A percentile compares a stretch with the other conserved stretches of the same genome.
These are phyloP conservation scores for Nothobranchius kuhntae DNA, from an alignment of 2,113 vertebrate species.

Conservation along the genomic window DNA sequence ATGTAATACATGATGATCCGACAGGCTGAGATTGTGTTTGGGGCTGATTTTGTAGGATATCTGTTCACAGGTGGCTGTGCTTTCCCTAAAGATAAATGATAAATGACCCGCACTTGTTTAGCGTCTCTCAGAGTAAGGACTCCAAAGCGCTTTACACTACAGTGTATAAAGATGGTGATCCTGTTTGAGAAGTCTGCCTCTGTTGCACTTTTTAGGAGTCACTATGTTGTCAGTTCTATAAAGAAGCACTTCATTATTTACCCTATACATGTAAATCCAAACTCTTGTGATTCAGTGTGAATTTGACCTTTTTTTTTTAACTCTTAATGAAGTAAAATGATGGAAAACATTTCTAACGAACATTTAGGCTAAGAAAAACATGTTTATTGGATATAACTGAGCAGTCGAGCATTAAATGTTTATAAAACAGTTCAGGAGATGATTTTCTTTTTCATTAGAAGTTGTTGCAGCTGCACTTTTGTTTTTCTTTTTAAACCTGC, in stretches of 20 bases:
- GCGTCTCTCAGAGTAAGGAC: too few species aligned
- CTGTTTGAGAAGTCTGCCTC: background rate
- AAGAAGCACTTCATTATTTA: slow-evolving; percentile 38
- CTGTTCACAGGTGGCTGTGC: slow-evolving; percentile 4
- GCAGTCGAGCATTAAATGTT: slow-evolving; percentile 54
- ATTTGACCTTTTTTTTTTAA: slow-evolving; percentile 42
- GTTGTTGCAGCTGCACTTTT: slow-evolving; percentile 56
- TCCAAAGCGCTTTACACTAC: too few species aligned
- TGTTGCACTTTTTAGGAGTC: slow-evolving; percentile 44
- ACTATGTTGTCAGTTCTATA: slow-evolving; percentile 28
- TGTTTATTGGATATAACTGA: slow-evolving; percentile 41
- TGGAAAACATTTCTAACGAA: slow-evolving; percentile 7
- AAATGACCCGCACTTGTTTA: too few species aligned
- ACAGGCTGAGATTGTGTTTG: slow-evolving; percentile 29
- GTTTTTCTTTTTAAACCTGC: slow-evolving; percentile 26
- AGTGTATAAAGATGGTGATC: too few species aligned
- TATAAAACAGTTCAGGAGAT: slow-evolving; percentile 15
- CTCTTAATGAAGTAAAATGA: slow-evolving; percentile 36
- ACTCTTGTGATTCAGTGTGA: slow-evolving; percentile 33
- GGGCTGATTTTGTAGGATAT: slow-evolving; percentile 7
- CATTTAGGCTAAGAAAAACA: background rate
- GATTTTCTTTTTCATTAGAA: slow-evolving; percentile 39
- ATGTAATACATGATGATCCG: slow-evolving; percentile 43
- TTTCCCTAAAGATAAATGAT: too few species aligned
- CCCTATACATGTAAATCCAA: slow-evolving; percentile 40